These are phyloP conservation scores for Batillaria attramentaria DNA, from an alignment of 1,140 invertebrate species.

Conservation along the genomic window DNA sequence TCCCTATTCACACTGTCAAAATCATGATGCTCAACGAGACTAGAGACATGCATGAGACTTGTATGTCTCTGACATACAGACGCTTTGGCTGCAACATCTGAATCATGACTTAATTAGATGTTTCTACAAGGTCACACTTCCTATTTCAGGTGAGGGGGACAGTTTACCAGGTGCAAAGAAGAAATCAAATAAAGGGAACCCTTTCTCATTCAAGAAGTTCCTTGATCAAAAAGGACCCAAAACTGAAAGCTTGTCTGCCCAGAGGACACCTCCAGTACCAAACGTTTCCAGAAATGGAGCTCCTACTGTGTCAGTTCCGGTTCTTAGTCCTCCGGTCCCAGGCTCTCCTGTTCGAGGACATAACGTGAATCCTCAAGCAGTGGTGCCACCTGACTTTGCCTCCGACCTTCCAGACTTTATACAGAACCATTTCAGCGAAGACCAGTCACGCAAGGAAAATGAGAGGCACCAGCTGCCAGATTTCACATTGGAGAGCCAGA, in stretches of 20 bases:
- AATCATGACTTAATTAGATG: no score
- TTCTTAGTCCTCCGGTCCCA: neutral
- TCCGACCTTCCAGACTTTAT: slow-evolving; percentile 67
- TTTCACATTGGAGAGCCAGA: slow-evolving; percentile 7
- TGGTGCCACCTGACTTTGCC: slow-evolving; percentile 52
- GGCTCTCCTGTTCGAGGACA: neutral
- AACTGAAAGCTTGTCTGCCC: neutral
- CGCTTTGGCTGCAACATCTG: no score
- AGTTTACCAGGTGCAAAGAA: slow-evolving; percentile 46
- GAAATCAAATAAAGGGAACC: slow-evolving; percentile 59
- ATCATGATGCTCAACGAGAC: no score
- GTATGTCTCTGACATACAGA: no score
- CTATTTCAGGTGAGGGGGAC: slow-evolving; percentile 28
- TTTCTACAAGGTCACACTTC: no score
- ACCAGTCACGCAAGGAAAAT: neutral
- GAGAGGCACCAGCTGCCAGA: slow-evolving; percentile 24
- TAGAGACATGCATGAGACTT: no score
- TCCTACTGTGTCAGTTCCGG: neutral
- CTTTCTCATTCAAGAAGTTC: slow-evolving; percentile 70
- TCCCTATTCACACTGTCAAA: no score
- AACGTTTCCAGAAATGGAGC: neutral
- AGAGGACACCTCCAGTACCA: neutral
- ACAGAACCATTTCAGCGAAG: slow-evolving; percentile 59
- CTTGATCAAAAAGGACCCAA: slow-evolving; percentile 32
- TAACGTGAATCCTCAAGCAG: neutral